phyloP scores from a whole-genome alignment of 1,140 invertebrate genomes.

The Zaprionus vittiger region DNA sequence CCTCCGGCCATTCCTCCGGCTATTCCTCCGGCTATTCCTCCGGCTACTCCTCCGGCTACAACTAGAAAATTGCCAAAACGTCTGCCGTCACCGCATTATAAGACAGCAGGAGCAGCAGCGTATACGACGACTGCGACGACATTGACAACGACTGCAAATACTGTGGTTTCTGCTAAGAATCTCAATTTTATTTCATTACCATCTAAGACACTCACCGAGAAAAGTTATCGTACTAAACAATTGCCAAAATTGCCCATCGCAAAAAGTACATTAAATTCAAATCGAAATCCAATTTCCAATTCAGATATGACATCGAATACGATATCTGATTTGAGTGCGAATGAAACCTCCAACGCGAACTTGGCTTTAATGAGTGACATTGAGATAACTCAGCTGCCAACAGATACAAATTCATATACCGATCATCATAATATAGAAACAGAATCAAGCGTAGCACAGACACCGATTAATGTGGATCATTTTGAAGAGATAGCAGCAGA shows the following conservation, averaged over 20 bases:
- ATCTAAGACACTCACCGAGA: conserved; percentile 26
- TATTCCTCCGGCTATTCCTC: conserved; percentile 21
- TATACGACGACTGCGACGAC: conserved; percentile 4
- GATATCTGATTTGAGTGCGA: neutral
- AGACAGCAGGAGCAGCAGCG: conserved; percentile 35
- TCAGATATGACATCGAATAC: neutral
- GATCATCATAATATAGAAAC: neutral
- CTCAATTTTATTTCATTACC: conserved; percentile 15
- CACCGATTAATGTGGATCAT: neutral
- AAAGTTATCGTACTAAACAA: conserved; percentile 59
- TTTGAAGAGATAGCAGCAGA: neutral
- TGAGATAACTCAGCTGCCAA: neutral
- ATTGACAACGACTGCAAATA: neutral
- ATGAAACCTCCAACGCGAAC: neutral
- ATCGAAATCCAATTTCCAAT: conserved; percentile 24
- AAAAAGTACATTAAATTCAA: conserved; percentile 22
- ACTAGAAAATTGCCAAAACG: conserved; percentile 82
- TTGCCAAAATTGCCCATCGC: conserved; percentile 63
- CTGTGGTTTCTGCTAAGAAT: conserved; percentile 18
- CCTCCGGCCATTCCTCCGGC: neutral
- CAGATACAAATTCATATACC: neutral
- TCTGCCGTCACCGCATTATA: conserved; percentile 62
- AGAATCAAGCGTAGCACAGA: neutral
- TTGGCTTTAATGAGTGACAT: neutral
- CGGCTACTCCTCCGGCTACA: conserved; percentile 29